These are phyloP conservation scores for Rhynchonema sp. DNA, from an alignment of 2,888 invertebrate species.

Conservation along the genomic window DNA sequence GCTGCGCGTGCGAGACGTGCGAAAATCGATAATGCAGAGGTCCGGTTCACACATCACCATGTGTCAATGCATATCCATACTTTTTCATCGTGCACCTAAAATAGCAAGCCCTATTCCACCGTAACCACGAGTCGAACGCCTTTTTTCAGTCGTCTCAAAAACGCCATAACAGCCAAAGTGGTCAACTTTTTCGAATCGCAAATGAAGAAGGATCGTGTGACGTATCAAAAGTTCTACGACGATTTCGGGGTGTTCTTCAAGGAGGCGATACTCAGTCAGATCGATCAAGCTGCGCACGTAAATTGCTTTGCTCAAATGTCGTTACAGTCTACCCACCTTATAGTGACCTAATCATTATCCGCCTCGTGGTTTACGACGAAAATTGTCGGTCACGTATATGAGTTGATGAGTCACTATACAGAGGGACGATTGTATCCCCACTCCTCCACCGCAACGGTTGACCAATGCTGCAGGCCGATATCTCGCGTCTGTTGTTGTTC, in stretches of 20 bases:
- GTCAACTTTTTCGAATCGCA: slow-evolving; percentile 64
- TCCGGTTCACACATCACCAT: too few relatives aligned
- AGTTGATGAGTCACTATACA: too few relatives aligned
- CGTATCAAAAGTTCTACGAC: slow-evolving; percentile 64
- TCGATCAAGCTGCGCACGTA: slow-evolving; percentile 60
- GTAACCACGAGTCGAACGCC: too few relatives aligned
- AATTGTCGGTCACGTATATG: too few relatives aligned
- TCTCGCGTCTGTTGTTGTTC: slow-evolving; percentile 67
- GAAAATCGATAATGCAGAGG: too few relatives aligned
- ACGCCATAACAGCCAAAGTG: slow-evolving; percentile 60
- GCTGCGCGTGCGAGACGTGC: too few relatives aligned
- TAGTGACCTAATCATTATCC: too few relatives aligned
- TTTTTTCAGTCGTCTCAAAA: slow-evolving; percentile 49
- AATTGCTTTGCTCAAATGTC: not conserved
- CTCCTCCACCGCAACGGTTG: not conserved
- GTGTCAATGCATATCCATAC: too few relatives aligned
- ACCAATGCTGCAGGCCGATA: slow-evolving; percentile 51
- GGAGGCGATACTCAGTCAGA: slow-evolving; percentile 74
- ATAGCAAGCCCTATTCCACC: too few relatives aligned
- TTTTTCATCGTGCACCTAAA: too few relatives aligned
- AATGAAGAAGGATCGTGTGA: slow-evolving; percentile 57
- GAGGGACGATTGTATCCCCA: too few relatives aligned
- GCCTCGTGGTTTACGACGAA: too few relatives aligned
- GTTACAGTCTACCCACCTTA: not conserved
- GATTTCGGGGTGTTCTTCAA: slow-evolving; percentile 82